Percentiles rank a stretch among this genome's conserved stretches.
Evolutionary conservation across 53 echinoderm and acorn worm genomes (phyloP).

Genomic region (Antedon mediterranea): DNA sequence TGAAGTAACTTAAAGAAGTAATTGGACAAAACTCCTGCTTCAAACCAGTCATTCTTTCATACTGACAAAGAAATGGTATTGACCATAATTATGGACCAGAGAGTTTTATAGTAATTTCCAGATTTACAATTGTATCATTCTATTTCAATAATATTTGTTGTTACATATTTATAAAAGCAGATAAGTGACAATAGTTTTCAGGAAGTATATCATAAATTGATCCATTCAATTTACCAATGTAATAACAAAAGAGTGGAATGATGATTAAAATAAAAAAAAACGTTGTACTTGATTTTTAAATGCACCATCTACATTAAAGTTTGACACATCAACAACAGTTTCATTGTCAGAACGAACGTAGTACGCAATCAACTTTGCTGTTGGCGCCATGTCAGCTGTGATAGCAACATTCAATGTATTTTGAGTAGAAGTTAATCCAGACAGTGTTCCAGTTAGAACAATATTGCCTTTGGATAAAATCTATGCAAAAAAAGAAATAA

Average conservation of each 20-base stretch:
- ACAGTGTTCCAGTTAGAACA: slow-evolving; percentile 12
- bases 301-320: slow-evolving; percentile 51
- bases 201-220: too few species aligned
- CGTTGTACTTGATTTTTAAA: slow-evolving; percentile 64
- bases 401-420: slow-evolving; percentile 11
- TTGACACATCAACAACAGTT: slow-evolving; percentile 53
- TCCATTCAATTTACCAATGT: background rate
- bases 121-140: too few species aligned
- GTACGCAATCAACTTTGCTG: slow-evolving; percentile 56
- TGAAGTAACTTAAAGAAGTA: too few species aligned
- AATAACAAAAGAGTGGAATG: background rate
- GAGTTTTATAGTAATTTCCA: too few species aligned
- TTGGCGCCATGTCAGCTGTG: slow-evolving; percentile 64
- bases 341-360: slow-evolving; percentile 40
- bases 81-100: too few species aligned
- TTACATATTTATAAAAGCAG: too few species aligned
- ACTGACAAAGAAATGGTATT: too few species aligned
- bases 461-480: slow-evolving; percentile 65
- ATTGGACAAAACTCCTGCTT: too few species aligned
- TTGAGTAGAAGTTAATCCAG: slow-evolving; percentile 2
- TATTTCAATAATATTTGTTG: too few species aligned
- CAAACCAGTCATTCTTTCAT: too few species aligned
- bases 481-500: slow-evolving; percentile 21
- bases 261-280: background rate
- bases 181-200: too few species aligned